Percentiles rank a stretch among this genome's conserved stretches.
Conservation (phyloP, 2,888 invertebrate species). For the Sarcophaga subvicina region DNA sequence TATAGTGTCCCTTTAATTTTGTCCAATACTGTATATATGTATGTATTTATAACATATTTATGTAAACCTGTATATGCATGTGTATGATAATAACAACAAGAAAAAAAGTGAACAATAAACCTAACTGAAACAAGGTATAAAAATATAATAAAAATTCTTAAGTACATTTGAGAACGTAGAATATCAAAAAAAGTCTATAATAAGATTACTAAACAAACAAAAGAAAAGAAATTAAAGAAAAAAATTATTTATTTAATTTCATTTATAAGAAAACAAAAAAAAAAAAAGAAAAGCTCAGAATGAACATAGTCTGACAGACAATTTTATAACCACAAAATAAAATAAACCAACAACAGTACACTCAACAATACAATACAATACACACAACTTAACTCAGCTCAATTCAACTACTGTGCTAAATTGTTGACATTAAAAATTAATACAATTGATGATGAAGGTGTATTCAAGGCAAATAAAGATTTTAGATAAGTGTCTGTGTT, state of each 20-base stretch:
- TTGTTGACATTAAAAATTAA: conserved; percentile 28
- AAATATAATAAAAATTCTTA: conserved; percentile 32
- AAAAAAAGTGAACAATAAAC: conserved; percentile 8
- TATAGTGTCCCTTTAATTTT: too few species aligned
- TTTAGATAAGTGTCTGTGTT: not conserved
- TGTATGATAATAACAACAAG: not conserved
- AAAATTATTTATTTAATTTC: conserved; percentile 14
- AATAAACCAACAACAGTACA: not conserved
- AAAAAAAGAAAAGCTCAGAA: not conserved
- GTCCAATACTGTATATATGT: not conserved
- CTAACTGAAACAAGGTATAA: not conserved
- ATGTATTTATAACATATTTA: not conserved
- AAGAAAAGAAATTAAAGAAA: not conserved
- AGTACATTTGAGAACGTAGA: conserved; percentile 45
- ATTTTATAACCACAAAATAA: conserved; percentile 6
- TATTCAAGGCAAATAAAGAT: not conserved
- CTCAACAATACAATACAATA: conserved; percentile 11
- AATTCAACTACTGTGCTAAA: conserved; percentile 4
- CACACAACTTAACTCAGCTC: conserved; percentile 14
- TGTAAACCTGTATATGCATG: not conserved
- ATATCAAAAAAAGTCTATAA: conserved; percentile 39
- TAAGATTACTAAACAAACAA: conserved; percentile 46
- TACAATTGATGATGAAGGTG: conserved; percentile 26
- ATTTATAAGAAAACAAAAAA: conserved; percentile 31
- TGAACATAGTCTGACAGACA: conserved; percentile 12